Base-by-base conservation (phyloP, 2,888 invertebrate species). In the Callosobruchus maculatus region DNA sequence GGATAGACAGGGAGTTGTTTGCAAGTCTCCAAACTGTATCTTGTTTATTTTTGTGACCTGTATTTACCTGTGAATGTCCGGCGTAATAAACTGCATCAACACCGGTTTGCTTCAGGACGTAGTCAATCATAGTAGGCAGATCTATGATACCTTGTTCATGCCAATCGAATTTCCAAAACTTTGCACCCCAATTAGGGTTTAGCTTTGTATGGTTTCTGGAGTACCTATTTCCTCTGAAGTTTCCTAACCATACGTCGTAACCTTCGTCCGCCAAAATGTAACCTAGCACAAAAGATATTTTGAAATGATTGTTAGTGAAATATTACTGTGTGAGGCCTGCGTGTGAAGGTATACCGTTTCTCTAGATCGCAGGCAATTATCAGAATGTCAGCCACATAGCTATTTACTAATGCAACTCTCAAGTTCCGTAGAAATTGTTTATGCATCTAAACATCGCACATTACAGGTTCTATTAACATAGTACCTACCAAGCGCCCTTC, bases 1-100 rank as follows among this genome's bases (percentile, higher is more conserved):
- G n/a, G n/a, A n/a, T n/a, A n/a, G n/a, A n/a, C n/a, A n/a, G n/a
- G n/a, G n/a, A n/a, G n/a, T n/a, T n/a, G n/a, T n/a, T n/a, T n/a
- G n/a, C n/a, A n/a, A n/a, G n/a, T n/a, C n/a, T n/a, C n/a, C n/a
- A n/a, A n/a, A n/a, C n/a, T n/a, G n/a, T n/a, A n/a, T n/a, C n/a
- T n/a, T n/a, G n/a, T n/a, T n/a, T n/a, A n/a, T n/a, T n/a, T n/a
- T n/a, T n/a, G n/a, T n/a, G n/a, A n/a, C n/a, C n/a, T n/a, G n/a
- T n/a, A n/a, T n/a, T 92, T 7, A 95, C 96, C 85, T 92, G 92
- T 0, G 95, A 96, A 84, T 96, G 95, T 0, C 96, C 97, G 0
- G 94, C 87, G 83, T 95, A 96, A 81, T 93, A 92, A 0, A 97
- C 81, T 72, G 91, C 87, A 0, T 89, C 78, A 26, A 89, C 88